Base-by-base conservation (phyloP, 2,888 invertebrate genomes). In the Acanthoscelides obtectus region DNA sequence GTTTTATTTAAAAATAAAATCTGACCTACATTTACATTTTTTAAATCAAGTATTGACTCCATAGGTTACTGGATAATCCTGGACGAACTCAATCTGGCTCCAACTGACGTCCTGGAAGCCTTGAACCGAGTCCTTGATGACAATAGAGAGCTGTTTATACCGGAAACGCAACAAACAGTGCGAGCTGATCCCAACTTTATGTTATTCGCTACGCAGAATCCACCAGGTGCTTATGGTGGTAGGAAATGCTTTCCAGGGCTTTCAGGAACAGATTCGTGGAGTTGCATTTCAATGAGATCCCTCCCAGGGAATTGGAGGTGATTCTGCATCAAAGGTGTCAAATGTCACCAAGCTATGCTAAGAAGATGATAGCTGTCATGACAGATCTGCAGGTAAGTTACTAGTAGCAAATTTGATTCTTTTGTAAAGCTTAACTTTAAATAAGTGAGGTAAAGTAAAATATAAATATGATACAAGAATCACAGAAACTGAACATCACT, bases 161-260 rank as follows among this genome's bases (percentile, higher is more conserved):
- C 99, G 0, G 99, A 99, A 87, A 98, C 98, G 0, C 99, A 99
- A 84, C 91, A 94, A 80, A 90, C 93, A 0, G 91, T 99, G 0
- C 94, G 92, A 86, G 99, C 99, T 0, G 95, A 99, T 87, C 91
- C 93, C 0, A 93, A 94, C 81, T 99, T 99, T 83, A 95, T 97
- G 92, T 87, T 99, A 0, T 99, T 99, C 84, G 99, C 99, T 0
- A 99, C 99, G 0, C 99, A 99, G 86, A 99, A 99, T 87, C 99
- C 99, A 1, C 97, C 99, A 0, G 97, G 97, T 0, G 85, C 94
- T 0, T 99, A 99, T 81, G 99, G 98, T 0, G 99, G 99, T 0
- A 89, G 99, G 68, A 99, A 88, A 94, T 95, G 85, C 86, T 99
- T 4, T 99, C 99, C 0, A 89, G 99, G 76, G 99, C 99, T 0